phyloP scores from a whole-genome alignment of 2,113 vertebrate genomes.

The Cichladusa arquata region DNA sequence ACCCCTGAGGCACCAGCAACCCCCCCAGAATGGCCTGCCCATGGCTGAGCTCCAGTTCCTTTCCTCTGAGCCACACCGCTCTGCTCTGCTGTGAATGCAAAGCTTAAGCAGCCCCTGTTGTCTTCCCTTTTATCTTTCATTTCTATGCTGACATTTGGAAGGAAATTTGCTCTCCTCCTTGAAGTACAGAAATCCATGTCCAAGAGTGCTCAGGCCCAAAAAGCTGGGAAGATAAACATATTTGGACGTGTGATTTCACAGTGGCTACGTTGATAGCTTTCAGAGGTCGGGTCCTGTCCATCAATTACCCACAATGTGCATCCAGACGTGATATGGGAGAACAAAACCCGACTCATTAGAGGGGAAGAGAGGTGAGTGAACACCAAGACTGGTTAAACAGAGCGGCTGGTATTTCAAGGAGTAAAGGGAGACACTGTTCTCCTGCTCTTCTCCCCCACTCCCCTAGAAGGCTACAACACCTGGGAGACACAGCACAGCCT shows the following conservation, averaged over 20 bases:
- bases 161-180: conserved; percentile 56
- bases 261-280: conserved; percentile 37
- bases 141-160: conserved; percentile 56
- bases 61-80: neutral
- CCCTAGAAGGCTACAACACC: neutral
- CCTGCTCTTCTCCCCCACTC: neutral
- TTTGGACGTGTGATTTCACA: conserved; percentile 68
- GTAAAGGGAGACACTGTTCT: neutral
- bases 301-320: conserved; percentile 56
- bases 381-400: conserved; percentile 24
- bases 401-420: neutral
- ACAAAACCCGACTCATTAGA: conserved; percentile 47
- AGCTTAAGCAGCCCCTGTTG: neutral
- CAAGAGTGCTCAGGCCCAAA: neutral
- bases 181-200: neutral
- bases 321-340: conserved; percentile 44
- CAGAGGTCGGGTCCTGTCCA: conserved; percentile 51
- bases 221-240: conserved; percentile 54
- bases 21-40: neutral
- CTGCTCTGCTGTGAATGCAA: neutral
- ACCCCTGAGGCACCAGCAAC: neutral
- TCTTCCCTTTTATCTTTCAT: conserved; percentile 31
- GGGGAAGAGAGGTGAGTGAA: conserved; percentile 39
- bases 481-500: neutral
- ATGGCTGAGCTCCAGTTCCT: neutral